phyloP scores from a whole-genome alignment of 2,888 invertebrate species.

The Eupsilia transversa region DNA sequence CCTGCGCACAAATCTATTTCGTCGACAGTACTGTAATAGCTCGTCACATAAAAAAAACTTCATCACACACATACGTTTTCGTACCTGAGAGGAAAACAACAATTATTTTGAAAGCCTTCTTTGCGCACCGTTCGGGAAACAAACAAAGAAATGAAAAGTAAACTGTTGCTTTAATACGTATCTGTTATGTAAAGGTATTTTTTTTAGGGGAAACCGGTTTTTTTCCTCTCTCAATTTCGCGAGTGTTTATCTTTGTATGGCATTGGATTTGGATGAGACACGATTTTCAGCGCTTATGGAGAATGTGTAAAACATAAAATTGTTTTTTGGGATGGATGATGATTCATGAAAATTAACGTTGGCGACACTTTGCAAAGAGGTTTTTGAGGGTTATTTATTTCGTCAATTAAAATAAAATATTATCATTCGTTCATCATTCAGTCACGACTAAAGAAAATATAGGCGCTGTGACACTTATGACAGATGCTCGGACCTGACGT shows the following conservation, averaged over 20 bases:
- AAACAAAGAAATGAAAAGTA: constrained; percentile 56
- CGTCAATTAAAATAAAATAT: too few relatives aligned
- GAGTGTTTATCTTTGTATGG: neutral
- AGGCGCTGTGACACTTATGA: too few relatives aligned
- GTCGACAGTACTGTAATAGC: neutral
- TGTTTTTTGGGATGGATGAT: neutral
- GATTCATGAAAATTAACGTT: neutral
- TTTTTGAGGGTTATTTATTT: too few relatives aligned
- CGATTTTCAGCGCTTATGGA: neutral
- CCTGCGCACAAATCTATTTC: constrained; percentile 1
- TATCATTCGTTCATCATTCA: too few relatives aligned
- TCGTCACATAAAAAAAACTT: constrained; percentile 18
- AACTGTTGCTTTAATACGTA: constrained; percentile 33
- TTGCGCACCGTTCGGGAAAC: constrained; percentile 27
- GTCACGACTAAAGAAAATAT: too few relatives aligned
- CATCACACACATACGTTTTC: constrained; percentile 5
- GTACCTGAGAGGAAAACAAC: constrained; percentile 36
- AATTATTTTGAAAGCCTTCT: constrained; percentile 58
- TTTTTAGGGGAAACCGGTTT: neutral
- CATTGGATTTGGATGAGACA: neutral
- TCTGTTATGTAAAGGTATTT: constrained; percentile 17
- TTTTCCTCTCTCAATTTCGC: neutral
- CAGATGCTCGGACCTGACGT: too few relatives aligned
- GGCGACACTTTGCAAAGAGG: too few relatives aligned
- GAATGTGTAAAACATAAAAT: neutral